Evolutionary conservation across 1,140 invertebrate species (phyloP).

Genomic region (Acyrthosiphon pisum): DNA sequence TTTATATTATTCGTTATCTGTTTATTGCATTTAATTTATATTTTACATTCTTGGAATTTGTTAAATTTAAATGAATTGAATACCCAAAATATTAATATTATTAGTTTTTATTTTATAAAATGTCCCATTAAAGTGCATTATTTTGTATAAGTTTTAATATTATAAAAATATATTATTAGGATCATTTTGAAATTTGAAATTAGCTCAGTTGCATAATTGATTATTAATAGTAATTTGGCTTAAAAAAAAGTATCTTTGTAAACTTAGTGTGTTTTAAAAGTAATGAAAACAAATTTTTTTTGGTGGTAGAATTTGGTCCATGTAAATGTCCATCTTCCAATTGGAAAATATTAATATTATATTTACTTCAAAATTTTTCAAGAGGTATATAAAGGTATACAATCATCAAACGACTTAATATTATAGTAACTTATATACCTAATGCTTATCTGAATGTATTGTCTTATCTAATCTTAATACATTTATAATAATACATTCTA

Average conservation of each 20-base stretch:
- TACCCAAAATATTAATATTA: not conserved
- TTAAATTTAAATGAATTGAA: not conserved
- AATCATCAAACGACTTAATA: constrained; percentile 27
- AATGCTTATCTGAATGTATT: constrained; percentile 51
- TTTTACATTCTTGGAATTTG: not conserved
- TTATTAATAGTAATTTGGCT: constrained; percentile 56
- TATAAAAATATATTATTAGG: constrained; percentile 2
- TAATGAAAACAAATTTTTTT: constrained; percentile 35
- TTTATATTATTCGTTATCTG: not conserved
- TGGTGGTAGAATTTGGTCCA: constrained; percentile 51
- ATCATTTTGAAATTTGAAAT: constrained; percentile 9
- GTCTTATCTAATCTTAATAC: constrained; percentile 28
- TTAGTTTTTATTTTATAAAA: constrained; percentile 16
- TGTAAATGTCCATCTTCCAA: constrained; percentile 13
- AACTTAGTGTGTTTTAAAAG: constrained; percentile 40
- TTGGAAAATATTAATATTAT: constrained; percentile 11
- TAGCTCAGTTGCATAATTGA: constrained; percentile 40
- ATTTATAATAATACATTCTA: constrained; percentile 25
- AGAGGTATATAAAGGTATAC: not conserved
- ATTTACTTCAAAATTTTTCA: not conserved
- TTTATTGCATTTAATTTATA: not conserved
- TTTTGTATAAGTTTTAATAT: not conserved
- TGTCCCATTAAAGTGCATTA: constrained; percentile 25
- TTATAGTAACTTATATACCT: constrained; percentile 20
- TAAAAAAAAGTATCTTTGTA: not conserved